These are phyloP conservation scores for Pseudococcus viburni DNA, from an alignment of 2,888 invertebrate genomes.

Conservation along the genomic window DNA sequence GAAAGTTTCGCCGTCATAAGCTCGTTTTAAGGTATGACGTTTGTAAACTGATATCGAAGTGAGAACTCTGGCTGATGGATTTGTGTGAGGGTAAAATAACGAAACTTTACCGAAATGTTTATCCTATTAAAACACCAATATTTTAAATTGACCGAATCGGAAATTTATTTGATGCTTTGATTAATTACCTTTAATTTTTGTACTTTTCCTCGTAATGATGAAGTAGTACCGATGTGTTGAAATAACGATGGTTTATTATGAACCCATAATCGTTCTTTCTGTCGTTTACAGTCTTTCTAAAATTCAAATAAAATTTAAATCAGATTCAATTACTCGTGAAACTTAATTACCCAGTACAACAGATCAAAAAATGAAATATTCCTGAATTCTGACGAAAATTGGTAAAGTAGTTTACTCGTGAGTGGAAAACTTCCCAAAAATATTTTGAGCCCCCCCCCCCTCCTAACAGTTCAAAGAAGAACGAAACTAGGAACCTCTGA, in stretches of 20 bases:
- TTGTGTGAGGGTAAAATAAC: constrained; percentile 84
- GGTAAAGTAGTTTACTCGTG: too few relatives aligned
- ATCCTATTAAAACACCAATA: constrained; percentile 75
- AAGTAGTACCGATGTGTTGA: constrained; percentile 95
- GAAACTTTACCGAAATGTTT: constrained; percentile 89
- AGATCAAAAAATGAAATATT: too few relatives aligned
- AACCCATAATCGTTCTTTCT: constrained; percentile 84
- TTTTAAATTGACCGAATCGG: not conserved
- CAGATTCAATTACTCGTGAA: not conserved
- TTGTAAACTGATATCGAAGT: constrained; percentile 86
- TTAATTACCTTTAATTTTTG: constrained; percentile 87
- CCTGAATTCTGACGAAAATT: too few relatives aligned
- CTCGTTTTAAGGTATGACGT: constrained; percentile 83
- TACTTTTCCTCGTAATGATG: constrained; percentile 95
- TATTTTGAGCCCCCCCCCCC: too few relatives aligned
- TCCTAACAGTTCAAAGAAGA: too few relatives aligned
- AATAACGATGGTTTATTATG: constrained; percentile 93
- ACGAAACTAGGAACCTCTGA: too few relatives aligned
- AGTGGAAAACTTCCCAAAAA: too few relatives aligned
- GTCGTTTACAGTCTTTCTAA: constrained; percentile 88
- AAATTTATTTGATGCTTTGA: not conserved
- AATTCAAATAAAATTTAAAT: constrained; percentile 69
- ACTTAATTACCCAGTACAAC: not conserved
- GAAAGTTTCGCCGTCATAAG: constrained; percentile 88
- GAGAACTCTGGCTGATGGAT: constrained; percentile 80